Base-by-base conservation (phyloP, 2,113 vertebrate species). In the Panthera leo region DNA sequence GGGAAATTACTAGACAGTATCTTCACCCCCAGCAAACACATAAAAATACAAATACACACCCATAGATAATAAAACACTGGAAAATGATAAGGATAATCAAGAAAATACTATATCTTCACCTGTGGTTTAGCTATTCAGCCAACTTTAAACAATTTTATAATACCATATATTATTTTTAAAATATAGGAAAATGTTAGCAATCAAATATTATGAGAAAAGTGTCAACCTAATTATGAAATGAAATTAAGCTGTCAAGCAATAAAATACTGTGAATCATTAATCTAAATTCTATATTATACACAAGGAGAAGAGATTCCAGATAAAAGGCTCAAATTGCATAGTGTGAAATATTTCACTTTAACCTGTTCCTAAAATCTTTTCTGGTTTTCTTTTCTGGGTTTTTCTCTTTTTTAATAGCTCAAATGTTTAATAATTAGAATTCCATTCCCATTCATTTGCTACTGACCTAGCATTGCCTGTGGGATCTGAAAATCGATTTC, bases 141-240 rank as follows among this genome's bases (percentile, higher is more conserved):
- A 95, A 63, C 31, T 92, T 94, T 80, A 96, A 73, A 21, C 34
- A 87, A 61, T 91, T 39, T 76, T 78, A 63, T 85, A 31, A 36
- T 86, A 86, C 23, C 15, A 89, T 83, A 85, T 11, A 85, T 92
- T 96, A 82, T 42, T 98, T 97, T 89, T 51, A 34, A 96, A 97
- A 67, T 92, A 29, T 53, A 65, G 48, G 67, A 94, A 95, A 96
- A 97, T 34, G 71, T 89, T 88, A 94, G 48, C 25, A 76, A 96
- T 58, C 48, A 51, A 80, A 91, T 96, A 75, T 91, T 55, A 86
- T 42, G 55, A 83, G 90, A 83, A 94, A 89, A 89, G 23, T 83
- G 11, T 67, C 53, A 93, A 87, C 25, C 51, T 93, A 90, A 95
- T 96, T 90, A 73, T 91, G 53, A 97, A 96, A 95, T 73, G 15